phyloP scores from a whole-genome alignment of 30 jellyfish, hydroid and myxozoan genomes.

The Hydractinia symbiolongicarpus region DNA sequence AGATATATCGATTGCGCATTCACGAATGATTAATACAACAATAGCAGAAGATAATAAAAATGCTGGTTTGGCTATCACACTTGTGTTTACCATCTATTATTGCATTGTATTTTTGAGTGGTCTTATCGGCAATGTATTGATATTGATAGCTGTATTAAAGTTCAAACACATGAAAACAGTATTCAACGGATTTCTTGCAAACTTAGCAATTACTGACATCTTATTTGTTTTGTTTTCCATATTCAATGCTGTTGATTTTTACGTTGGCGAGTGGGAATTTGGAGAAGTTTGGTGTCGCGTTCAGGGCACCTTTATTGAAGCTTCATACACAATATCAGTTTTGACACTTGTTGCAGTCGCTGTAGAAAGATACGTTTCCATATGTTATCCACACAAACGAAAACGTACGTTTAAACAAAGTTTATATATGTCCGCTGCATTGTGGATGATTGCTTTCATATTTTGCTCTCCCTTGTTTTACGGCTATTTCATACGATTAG shows the following conservation, averaged over 20 bases:
- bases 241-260: constrained; percentile 61
- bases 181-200: constrained; percentile 62
- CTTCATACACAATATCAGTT: constrained; percentile 71
- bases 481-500: constrained; percentile 52
- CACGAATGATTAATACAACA: too few species aligned
- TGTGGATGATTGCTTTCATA: constrained; percentile 56
- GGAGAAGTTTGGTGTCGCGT: constrained; percentile 70
- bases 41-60: neutral
- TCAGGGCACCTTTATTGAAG: constrained; percentile 72
- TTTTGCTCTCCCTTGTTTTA: constrained; percentile 64
- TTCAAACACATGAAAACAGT: constrained; percentile 62
- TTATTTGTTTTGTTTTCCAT: constrained; percentile 55
- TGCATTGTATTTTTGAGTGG: constrained; percentile 44
- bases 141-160: constrained; percentile 47
- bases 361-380: constrained; percentile 68
- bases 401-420: constrained; percentile 47
- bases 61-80: constrained; percentile 6
- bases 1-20: too few species aligned
- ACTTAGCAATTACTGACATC: constrained; percentile 72
- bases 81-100: constrained; percentile 37
- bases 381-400: constrained; percentile 67
- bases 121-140: constrained; percentile 53
- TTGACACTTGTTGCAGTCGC: constrained; percentile 81
- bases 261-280: constrained; percentile 45
- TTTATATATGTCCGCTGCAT: constrained; percentile 8